phyloP scores from a whole-genome alignment of 2,888 invertebrate species.

The Drosophila suboccidentalis region DNA sequence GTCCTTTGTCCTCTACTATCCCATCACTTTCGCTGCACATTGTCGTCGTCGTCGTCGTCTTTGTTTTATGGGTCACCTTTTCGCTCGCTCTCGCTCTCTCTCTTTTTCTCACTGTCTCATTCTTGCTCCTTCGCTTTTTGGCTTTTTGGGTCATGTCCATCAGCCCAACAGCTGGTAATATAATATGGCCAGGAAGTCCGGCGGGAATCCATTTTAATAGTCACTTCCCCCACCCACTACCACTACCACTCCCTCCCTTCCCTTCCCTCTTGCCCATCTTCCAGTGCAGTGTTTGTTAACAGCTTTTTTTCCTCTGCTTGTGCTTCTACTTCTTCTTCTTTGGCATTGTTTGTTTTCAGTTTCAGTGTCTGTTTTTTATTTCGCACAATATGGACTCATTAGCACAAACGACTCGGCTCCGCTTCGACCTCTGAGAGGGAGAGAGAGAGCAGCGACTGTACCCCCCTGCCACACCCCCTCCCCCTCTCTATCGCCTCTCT shows the following conservation, averaged over 20 bases:
- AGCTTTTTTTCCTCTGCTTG: slow-evolving; percentile 34
- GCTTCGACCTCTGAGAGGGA: slow-evolving; percentile 12
- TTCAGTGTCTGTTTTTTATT: slow-evolving; percentile 44
- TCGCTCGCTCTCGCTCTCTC: not conserved
- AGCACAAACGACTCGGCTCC: slow-evolving; percentile 64
- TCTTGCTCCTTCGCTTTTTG: not conserved
- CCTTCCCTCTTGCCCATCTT: not conserved
- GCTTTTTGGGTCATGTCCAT: slow-evolving; percentile 78
- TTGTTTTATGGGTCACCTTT: slow-evolving; percentile 60
- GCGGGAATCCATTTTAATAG: slow-evolving; percentile 82
- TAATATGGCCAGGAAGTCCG: slow-evolving; percentile 79
- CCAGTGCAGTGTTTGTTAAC: slow-evolving; percentile 56
- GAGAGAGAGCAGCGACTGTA: slow-evolving; percentile 2
- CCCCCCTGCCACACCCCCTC: not conserved
- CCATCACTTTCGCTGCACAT: slow-evolving; percentile 70
- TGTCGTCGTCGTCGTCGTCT: slow-evolving; percentile 24
- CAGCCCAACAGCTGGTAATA: slow-evolving; percentile 73
- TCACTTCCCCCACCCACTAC: slow-evolving; percentile 22
- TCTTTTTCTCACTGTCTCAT: slow-evolving; percentile 2
- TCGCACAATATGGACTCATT: slow-evolving; percentile 81
- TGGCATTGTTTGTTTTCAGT: slow-evolving; percentile 49
- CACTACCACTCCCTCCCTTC: not conserved
- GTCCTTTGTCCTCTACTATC: slow-evolving; percentile 14
- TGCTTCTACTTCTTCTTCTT: slow-evolving; percentile 6
- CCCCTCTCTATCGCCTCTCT: not conserved